Evolutionary conservation across 64 coral and sea anemone genomes (phyloP), one percentile per base, ranked within the genome.

Genomic region (Anthopleura sola): DNA sequence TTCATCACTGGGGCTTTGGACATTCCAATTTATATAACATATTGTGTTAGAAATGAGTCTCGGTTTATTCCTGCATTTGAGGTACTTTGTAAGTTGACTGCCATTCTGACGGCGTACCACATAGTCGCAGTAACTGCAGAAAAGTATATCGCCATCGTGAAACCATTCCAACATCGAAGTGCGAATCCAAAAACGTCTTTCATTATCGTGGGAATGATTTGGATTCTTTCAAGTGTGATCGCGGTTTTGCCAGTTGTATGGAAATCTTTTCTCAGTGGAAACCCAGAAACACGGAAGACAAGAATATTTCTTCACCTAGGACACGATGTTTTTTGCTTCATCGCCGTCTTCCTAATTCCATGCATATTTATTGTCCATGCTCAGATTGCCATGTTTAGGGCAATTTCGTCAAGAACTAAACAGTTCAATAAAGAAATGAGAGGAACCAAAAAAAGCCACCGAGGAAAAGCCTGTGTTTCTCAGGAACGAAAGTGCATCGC

Each of bases 401-500:
- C 40, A 8, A 82, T 91, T 0, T n/a, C 84, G 17, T 47, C 34
- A 50, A 60, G 89, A 20, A 85, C 46, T 8, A 56, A 56, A 83
- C 32, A 38, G 10, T 71, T 71, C 16, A 28, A 71, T 12, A 4
- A 32, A 34, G 28, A 26, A 62, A 7, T 71, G n/a, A 71, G 13
- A 28, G 34, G 12, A 4, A 24, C 3, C 58, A 23, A 32, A 9
- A 71, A 34, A 11, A 44, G 40, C 40, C 16, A 8, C 13, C 66
- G 66, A 34, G 10, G 29, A 34, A 71, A 71, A 34, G 26, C 11
- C 12, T 71, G 31, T 17, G 11, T 16, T 28, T 51, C 20, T 38
- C 55, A 86, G 2, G 89, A 91, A 12, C 57, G 62, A 54, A 91
- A 91, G 36, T 91, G 89, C n/a, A 49, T 91, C 17, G 60, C 48